Evolutionary conservation across 2,888 invertebrate species (phyloP), one percentile per base, ranked within the genome.

Genomic region (Patella depressa): DNA sequence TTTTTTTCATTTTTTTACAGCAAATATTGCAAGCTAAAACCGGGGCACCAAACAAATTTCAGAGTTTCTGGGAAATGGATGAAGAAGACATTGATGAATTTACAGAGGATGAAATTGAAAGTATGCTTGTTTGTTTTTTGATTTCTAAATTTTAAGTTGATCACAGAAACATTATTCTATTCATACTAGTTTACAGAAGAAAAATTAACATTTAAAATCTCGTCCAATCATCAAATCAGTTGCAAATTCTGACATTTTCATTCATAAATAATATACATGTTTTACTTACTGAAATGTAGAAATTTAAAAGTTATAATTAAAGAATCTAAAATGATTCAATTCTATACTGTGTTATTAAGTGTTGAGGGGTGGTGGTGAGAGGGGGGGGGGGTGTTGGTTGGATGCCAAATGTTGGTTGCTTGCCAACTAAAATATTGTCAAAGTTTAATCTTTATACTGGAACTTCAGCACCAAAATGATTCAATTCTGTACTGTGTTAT

Each of bases 31-130:
- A 80, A 73, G 88, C 88, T 2, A 91, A 90, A 79, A 79, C 80
- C 24, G 85, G 84, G n/a, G 85, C 89, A 73, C 90, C 90, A 34
- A 89, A 85, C 73, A 81, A 85, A 79, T 90, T 90, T 82, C 88
- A 88, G 59, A 91, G 91, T 79, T 88, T 84, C 82, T 91, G 91
- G 91, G 91, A 91, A 79, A 84, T 89, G 82, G 92, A 92, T 85
- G 90, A 91, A 76, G 85, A 88, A 74, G 89, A 89, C 77, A 83
- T 91, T 5, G 86, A 90, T 72, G 87, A 87, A 59, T 90, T 89
- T 73, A 86, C 90, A 15, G 85, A 87, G 78, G 89, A 90, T 78
- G 89, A 91, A 82, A 89, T 91, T 65, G 84, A 87, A 77, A 88
- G 89, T 91, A 83, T 81, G 82, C 72, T 19, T n/a, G 19, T 45